Evolutionary conservation across 1,140 invertebrate species (phyloP), one percentile per base, ranked within the genome.

Genomic region (Ectropis grisescens): DNA sequence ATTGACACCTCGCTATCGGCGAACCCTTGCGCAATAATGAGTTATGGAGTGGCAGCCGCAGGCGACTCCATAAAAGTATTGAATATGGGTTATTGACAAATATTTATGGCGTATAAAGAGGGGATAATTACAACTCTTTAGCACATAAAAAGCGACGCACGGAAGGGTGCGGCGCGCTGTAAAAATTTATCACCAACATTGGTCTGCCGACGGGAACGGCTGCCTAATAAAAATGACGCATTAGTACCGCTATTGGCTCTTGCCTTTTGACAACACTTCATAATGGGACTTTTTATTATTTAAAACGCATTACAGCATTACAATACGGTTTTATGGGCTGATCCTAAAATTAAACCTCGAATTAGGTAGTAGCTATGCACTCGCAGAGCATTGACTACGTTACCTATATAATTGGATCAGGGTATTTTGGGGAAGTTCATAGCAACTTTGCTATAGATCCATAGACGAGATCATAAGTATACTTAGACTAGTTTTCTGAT

Each of bases 71-170:
- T 79, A 75, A 75, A 74, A 64, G 59, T 70, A 75, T 74, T 67
- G 58, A 68, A 43, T 62, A 72, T 60, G 65, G 62, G 66, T 67
- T 76, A 74, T 76, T 79, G 71, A 76, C 71, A 74, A 79, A 79
- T 79, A 74, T 76, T 76, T 76, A 76, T 72, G 60, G 61, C 53
- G 65, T 74, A 79, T 74, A 72, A 74, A 76, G 56, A 79, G 69
- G 67, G 71, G 65, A 76, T 80, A 80, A 80, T 80, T 80, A 80
- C 71, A 80, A 76, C 69, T 80, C 69, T 80, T 80, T 80, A 68
- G 54, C 58, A 59, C 65, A 68, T 76, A 76, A 80, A 80, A 80
- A 79, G 57, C 57, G 45, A n/a, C 45, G 41, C 51, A 41, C 33
- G 50, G 60, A 72, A 72, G 71, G 74, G 69, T 69, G 67, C 56